phyloP scores from a whole-genome alignment of 2,113 vertebrate genomes.

The Oryzias celebensis region DNA sequence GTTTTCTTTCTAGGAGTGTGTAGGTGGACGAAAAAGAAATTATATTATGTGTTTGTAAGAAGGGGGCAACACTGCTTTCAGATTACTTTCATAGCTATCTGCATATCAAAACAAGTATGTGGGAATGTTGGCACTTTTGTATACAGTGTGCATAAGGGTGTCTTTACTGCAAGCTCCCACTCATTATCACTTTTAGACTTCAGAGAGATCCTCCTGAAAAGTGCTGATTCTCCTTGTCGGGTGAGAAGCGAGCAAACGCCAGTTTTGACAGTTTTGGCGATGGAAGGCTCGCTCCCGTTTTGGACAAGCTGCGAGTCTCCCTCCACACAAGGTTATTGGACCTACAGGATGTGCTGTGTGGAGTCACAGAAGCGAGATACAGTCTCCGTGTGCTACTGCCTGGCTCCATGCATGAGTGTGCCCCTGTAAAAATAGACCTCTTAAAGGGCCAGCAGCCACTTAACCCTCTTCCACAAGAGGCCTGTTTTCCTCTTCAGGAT shows the following conservation, averaged over 20 bases:
- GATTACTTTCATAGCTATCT: conserved; percentile 65
- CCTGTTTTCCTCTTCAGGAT: conserved; percentile 54
- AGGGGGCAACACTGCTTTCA: conserved; percentile 64
- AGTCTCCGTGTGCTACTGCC: conserved; percentile 68
- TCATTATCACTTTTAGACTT: conserved; percentile 66
- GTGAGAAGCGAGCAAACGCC: conserved; percentile 28
- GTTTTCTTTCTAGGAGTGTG: conserved; percentile 53
- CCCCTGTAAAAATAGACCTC: conserved; percentile 79
- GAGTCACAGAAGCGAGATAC: conserved; percentile 64
- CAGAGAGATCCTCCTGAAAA: conserved; percentile 49
- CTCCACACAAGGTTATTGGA: conserved; percentile 23
- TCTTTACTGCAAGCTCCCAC: conserved; percentile 66
- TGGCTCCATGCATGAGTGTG: conserved; percentile 76
- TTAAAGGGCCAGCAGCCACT: conserved; percentile 75
- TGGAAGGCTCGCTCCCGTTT: conserved; percentile 13
- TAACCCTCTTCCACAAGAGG: conserved; percentile 66
- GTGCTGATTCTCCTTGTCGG: conserved; percentile 25
- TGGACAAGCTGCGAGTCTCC: conserved; percentile 6
- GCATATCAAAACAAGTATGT: conserved; percentile 71
- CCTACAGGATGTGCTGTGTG: conserved; percentile 54
- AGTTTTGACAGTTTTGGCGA: conserved; percentile 25
- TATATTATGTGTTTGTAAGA: conserved; percentile 65
- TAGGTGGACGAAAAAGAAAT: conserved; percentile 59
- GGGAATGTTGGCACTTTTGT: conserved; percentile 63
- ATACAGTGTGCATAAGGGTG: conserved; percentile 54